Evolutionary conservation across 1,140 invertebrate species (phyloP).

Genomic region (Drosophila tropicalis): DNA sequence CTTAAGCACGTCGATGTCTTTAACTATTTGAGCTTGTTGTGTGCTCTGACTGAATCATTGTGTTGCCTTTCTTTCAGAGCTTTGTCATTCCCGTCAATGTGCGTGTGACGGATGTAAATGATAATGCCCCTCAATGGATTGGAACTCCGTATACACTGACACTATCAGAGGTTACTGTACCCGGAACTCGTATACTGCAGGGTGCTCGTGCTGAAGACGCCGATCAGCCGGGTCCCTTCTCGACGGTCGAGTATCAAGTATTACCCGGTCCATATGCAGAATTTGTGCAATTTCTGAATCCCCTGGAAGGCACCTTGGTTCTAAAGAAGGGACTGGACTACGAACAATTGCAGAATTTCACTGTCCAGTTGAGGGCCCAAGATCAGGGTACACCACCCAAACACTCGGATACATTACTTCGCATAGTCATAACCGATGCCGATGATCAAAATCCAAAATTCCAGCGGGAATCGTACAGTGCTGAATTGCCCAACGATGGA

Average conservation of each 20-base stretch:
- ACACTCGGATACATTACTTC: conserved; percentile 89
- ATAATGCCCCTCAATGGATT: conserved; percentile 93
- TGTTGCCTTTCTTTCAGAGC: conserved; percentile 85
- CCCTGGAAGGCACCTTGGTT: conserved; percentile 93
- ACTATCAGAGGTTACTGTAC: conserved; percentile 93
- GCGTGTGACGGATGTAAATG: conserved; percentile 95
- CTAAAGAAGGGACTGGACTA: conserved; percentile 92
- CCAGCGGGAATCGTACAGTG: conserved; percentile 89
- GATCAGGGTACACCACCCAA: conserved; percentile 93
- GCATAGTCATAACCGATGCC: conserved; percentile 92
- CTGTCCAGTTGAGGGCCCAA: conserved; percentile 90
- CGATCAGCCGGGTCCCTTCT: conserved; percentile 95
- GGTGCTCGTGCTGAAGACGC: conserved; percentile 91
- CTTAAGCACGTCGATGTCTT: background rate
- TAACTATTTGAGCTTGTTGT: no score
- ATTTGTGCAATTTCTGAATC: conserved; percentile 92
- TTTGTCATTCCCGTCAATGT: conserved; percentile 95
- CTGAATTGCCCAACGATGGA: conserved; percentile 86
- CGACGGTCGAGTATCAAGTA: conserved; percentile 93
- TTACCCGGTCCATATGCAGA: conserved; percentile 91
- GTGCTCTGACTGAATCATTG: background rate
- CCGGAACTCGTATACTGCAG: conserved; percentile 90
- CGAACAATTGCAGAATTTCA: conserved; percentile 92
- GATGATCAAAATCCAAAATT: conserved; percentile 97
- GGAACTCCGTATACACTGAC: conserved; percentile 92